Base-by-base conservation (phyloP, 2,113 vertebrate species). In the Cyphomyrus plagiostoma region DNA sequence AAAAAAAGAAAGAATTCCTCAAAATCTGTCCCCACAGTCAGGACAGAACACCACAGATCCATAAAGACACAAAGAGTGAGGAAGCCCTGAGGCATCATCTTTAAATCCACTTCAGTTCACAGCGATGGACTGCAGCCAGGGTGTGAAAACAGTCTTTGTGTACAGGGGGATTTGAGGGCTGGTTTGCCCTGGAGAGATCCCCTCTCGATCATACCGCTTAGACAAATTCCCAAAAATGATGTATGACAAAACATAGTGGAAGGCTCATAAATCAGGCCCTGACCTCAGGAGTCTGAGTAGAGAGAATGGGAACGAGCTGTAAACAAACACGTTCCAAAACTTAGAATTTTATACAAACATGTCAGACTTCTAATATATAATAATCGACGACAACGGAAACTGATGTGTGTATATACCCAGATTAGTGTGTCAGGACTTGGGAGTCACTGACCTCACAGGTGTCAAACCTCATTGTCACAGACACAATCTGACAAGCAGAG, bases 111-210 rank as follows among this genome's bases (percentile, higher is more conserved):
- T 91, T 89, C 46, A 95, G 94, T 93, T 93, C 90, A 90, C 91
- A 93, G 93, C 93, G 94, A 94, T 94, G 92, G 82, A 93, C 93
- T 90, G 92, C 92, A 95, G 94, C 94, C 93, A 92, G 91, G 93
- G 92, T 93, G 90, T 23, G 66, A 46, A 92, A 91, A 92, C 90
- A 90, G 26, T 87, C 87, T 89, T 88, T 90, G 91, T 92, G 91
- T 90, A 89, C 5, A 89, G 23, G 89, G 52, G 90, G 92, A 92
- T 92, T 91, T 90, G 83, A 85, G 88, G 48, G 21, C 89, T 90
- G 91, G 93, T 94, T 93, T 95, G 93, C 46, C 85, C 85, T 17
- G 48, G 48, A 86, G 85, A 35, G 11, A 45, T 1, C 49, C 2
- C 49, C 46, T 4, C 26, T 15, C 48, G 11, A 48, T 84, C 39